phyloP scores from a whole-genome alignment of 2,113 vertebrate genomes.

The Globicephala melas region DNA sequence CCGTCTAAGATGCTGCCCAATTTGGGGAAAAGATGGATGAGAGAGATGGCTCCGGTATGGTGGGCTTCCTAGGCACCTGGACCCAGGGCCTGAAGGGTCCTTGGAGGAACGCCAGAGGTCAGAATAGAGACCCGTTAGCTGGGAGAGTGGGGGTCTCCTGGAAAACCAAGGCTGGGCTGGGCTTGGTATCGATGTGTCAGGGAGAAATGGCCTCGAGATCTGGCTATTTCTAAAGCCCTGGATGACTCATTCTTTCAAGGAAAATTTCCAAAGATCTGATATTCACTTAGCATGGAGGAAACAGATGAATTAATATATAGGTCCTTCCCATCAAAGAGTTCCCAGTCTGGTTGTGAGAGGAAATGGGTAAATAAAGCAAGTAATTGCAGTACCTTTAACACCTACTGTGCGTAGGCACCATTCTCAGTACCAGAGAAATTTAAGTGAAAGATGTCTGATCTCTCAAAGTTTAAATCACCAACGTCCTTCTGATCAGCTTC shows the following conservation, averaged over 20 bases:
- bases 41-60: neutral
- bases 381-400: neutral
- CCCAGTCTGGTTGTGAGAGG: neutral
- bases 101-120: neutral
- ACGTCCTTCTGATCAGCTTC: neutral
- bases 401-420: accelerated
- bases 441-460: neutral
- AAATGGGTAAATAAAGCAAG: neutral
- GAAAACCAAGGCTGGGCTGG: neutral
- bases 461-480: too few relatives aligned
- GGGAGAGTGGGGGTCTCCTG: neutral
- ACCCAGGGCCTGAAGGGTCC: constrained; percentile 19
- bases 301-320: neutral
- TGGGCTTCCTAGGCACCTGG: neutral
- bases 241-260: constrained; percentile 17
- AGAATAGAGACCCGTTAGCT: neutral
- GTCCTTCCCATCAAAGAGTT: neutral
- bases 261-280: neutral
- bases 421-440: neutral
- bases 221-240: neutral
- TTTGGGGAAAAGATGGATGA: constrained; percentile 2
- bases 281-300: neutral
- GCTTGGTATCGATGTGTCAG: neutral
- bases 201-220: neutral
- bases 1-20: constrained; percentile 45